These are phyloP conservation scores for Brevimyrus niger DNA, from an alignment of 2,113 vertebrate species.

Conservation along the genomic window DNA sequence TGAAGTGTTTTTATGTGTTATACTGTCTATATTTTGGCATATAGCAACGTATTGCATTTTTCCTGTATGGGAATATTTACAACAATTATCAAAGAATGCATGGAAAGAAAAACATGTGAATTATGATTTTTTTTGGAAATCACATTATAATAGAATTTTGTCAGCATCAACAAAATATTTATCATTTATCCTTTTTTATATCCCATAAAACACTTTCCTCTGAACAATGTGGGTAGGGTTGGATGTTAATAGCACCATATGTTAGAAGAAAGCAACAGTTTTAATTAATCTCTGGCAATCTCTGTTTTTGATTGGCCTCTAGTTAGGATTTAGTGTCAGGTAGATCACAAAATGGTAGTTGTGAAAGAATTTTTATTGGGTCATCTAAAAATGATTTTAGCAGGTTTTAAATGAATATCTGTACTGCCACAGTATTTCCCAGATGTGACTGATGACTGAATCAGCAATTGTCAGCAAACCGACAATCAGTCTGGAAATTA, in stretches of 20 bases:
- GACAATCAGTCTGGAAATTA: neutral
- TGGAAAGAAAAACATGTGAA: neutral
- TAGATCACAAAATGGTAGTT: neutral
- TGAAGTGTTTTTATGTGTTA: neutral
- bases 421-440: neutral
- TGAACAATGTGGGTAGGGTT: neutral
- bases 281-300: neutral
- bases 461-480: neutral
- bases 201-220: neutral
- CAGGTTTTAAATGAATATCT: neutral
- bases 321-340: neutral
- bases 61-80: neutral
- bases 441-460: neutral
- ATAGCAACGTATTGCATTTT: neutral
- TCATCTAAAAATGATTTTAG: neutral
- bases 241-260: neutral
- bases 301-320: neutral
- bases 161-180: neutral
- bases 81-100: neutral
- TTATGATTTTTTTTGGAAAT: neutral
- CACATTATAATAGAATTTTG: neutral
- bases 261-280: neutral
- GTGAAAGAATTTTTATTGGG: neutral
- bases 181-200: neutral
- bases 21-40: neutral